Base-by-base conservation (phyloP, 2,797 vertebrate genomes). In the Loriculus beryllinus region DNA sequence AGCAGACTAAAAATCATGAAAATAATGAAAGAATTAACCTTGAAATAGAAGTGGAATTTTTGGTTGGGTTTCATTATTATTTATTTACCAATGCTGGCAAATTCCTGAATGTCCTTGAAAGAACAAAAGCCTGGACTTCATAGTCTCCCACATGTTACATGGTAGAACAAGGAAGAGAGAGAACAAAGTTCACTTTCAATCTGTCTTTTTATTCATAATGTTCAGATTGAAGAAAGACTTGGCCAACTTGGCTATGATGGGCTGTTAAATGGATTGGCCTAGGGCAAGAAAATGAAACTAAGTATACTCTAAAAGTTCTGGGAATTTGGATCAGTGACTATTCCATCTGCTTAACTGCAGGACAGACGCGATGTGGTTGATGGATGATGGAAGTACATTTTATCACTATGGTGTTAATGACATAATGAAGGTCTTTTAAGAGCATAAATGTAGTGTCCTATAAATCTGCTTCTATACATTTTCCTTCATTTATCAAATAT, bases 401-500 rank as follows among this genome's bases (percentile, higher is more conserved):
- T 94, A 91, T 94, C 79, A 88, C 68, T 62, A 11, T 78, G 62
- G 42, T 94, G 79, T 87, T 96, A 95, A 95, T 92, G 84, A 77
- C 70, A 92, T 92, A 84, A 96, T 92, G 95, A 96, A 91, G 62
- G 91, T 93, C 88, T 95, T 95, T 91, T 91, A 94, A 90, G 94
- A 96, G 74, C 82, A 67, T 62, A 96, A 54, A 49, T 68, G 90
- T 93, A 69, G 14, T 94, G 62, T 95, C 91, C 87, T 96, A 95
- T 96, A 97, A 97, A 98, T 97, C 96, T 94, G 86, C 71, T 90
- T 72, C 91, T 95, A 96, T 97, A 95, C 87, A 87, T 97, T 97
- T 96, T 95, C 86, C 23, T 86, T 96, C 95, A 96, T 97, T 96
- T 97, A 97, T 98, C 97, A 98, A 96, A 96, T 23, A 96, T 93